These are phyloP conservation scores for Drosophila hamatofila DNA, from an alignment of 2,888 invertebrate genomes.

Conservation along the genomic window DNA sequence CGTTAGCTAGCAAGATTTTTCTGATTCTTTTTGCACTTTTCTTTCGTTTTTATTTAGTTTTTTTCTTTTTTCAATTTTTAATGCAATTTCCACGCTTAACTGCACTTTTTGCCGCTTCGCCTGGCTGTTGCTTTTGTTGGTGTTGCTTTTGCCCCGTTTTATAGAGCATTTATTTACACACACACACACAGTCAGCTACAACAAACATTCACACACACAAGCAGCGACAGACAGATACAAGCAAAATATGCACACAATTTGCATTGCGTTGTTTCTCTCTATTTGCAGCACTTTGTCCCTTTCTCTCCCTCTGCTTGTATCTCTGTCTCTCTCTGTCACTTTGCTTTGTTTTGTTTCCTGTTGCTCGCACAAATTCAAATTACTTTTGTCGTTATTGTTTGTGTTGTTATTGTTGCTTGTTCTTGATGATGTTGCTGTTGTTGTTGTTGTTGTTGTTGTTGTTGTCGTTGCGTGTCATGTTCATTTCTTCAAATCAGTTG, in stretches of 20 bases:
- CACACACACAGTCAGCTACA: conserved; percentile 15
- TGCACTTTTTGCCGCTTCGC: conserved; percentile 68
- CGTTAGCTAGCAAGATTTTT: conserved; percentile 63
- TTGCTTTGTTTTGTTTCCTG: conserved; percentile 39
- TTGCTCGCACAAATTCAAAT: conserved; percentile 70
- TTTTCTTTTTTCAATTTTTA: conserved; percentile 68
- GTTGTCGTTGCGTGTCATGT: conserved; percentile 46
- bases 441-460: conserved; percentile 43
- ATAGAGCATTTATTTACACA: conserved; percentile 72
- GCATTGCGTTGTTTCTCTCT: conserved; percentile 34
- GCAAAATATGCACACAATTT: conserved; percentile 69
- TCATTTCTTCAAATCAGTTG: conserved; percentile 59
- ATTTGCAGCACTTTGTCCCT: conserved; percentile 2
- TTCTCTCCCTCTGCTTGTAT: not conserved
- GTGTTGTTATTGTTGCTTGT: conserved; percentile 52
- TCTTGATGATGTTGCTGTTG: conserved; percentile 23
- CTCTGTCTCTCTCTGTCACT: conserved; percentile 1
- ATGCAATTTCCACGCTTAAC: conserved; percentile 78
- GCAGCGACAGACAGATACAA: conserved; percentile 16
- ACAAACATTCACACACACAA: conserved; percentile 23
- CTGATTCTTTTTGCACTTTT: conserved; percentile 30
- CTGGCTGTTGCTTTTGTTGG: conserved; percentile 44
- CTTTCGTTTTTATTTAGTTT: conserved; percentile 38
- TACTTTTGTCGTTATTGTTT: conserved; percentile 63
- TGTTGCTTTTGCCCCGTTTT: conserved; percentile 47